phyloP scores from a whole-genome alignment of 2,797 vertebrate genomes.

The Simalia tracyae region DNA sequence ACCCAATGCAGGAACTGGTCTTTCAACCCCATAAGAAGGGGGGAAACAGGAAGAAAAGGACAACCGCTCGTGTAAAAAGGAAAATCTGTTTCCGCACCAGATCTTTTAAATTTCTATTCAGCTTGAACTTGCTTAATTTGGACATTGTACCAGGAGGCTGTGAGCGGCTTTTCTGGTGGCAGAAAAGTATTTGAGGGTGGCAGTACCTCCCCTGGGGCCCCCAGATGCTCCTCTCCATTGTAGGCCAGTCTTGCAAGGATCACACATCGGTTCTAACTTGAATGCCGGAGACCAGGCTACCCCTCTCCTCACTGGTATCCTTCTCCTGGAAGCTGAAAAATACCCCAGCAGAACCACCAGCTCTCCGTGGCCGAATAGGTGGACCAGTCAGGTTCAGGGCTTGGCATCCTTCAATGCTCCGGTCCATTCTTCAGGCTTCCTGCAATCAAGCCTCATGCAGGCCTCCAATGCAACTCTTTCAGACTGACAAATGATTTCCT shows the following conservation, averaged over 20 bases:
- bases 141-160: neutral
- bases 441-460: neutral
- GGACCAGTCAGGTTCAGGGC: neutral
- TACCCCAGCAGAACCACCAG: too few relatives aligned
- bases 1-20: neutral
- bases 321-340: too few relatives aligned
- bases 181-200: neutral
- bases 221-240: neutral
- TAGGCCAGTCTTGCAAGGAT: neutral
- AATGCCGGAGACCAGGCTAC: too few relatives aligned
- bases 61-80: neutral
- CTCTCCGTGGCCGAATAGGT: too few relatives aligned
- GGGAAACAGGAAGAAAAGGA: too few relatives aligned
- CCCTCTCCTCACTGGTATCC: too few relatives aligned
- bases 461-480: neutral
- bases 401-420: too few relatives aligned
- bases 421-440: neutral
- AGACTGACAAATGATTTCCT: too few relatives aligned
- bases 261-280: neutral
- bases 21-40: constrained; percentile 29
- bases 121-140: constrained; percentile 35
- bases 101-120: constrained; percentile 37
- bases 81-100: constrained; percentile 50
- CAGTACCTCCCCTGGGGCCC: neutral
- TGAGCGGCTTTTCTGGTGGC: neutral